Evolutionary conservation across 2,797 vertebrate species (phyloP).

Genomic region (Acanthurus leucopareius): DNA sequence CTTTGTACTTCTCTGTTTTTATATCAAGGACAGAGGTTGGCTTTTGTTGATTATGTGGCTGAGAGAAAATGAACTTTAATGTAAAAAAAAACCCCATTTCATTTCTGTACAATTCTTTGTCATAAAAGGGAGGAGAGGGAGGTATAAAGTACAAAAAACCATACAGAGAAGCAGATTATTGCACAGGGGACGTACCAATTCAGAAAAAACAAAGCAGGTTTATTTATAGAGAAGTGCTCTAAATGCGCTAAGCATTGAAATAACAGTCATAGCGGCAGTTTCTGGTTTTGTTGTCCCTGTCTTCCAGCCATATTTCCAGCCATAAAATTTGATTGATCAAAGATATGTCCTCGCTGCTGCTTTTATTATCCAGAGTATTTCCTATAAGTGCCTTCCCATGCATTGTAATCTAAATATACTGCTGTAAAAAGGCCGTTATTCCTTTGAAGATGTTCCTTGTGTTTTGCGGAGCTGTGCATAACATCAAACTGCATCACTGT

Average conservation of each 20-base stretch:
- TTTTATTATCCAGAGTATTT: conserved; percentile 9
- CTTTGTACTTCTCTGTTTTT: background rate
- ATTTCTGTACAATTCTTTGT: conserved; percentile 3
- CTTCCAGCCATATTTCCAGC: background rate
- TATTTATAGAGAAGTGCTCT: conserved; percentile 37
- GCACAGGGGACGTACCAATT: background rate
- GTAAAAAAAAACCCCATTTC: background rate
- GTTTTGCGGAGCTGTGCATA: conserved; percentile 21
- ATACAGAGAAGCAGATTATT: background rate
- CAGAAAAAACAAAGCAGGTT: conserved; percentile 1
- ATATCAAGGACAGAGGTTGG: background rate
- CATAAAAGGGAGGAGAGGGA: background rate
- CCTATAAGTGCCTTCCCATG: background rate
- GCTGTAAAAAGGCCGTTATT: background rate
- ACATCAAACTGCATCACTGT: conserved; percentile 56
- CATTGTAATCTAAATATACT: conserved; percentile 21
- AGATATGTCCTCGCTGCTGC: conserved; percentile 7
- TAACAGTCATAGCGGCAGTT: background rate
- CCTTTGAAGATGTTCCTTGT: conserved; percentile 30
- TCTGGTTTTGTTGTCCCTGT: background rate
- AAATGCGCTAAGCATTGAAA: background rate
- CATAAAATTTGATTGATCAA: background rate
- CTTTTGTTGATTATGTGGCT: background rate
- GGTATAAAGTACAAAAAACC: background rate
- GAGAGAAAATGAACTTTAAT: background rate